phyloP scores from a whole-genome alignment of 2,888 invertebrate genomes.

The Melieria crassipennis region DNA sequence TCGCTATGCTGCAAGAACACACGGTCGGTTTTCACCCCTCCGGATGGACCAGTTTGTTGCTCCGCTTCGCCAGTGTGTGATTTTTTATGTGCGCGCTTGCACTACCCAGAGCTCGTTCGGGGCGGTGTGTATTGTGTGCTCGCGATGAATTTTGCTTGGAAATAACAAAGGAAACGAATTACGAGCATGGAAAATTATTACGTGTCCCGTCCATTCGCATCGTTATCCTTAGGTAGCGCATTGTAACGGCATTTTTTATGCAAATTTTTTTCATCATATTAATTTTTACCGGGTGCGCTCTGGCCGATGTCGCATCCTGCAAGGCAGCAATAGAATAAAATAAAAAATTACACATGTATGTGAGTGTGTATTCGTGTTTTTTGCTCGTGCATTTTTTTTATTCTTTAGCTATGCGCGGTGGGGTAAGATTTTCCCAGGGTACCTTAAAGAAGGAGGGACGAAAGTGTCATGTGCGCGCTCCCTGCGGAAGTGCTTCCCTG shows the following conservation, averaged over 20 bases:
- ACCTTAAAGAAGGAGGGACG: slow-evolving; percentile 32
- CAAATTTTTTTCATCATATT: slow-evolving; percentile 61
- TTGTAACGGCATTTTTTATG: slow-evolving; percentile 66
- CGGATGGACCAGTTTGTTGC: slow-evolving; percentile 30
- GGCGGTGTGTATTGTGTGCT: slow-evolving; percentile 4
- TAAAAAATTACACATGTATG: slow-evolving; percentile 19
- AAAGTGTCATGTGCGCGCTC: slow-evolving; percentile 52
- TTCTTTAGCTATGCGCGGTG: slow-evolving; percentile 46
- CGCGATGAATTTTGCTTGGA: slow-evolving; percentile 32
- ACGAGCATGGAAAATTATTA: slow-evolving; percentile 42
- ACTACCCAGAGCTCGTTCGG: slow-evolving; percentile 3
- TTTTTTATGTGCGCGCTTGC: slow-evolving; percentile 34
- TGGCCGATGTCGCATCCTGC: slow-evolving; percentile 6
- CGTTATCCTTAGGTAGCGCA: slow-evolving; percentile 49
- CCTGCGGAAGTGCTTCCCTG: slow-evolving; percentile 41
- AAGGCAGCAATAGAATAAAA: slow-evolving; percentile 20
- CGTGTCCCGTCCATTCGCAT: slow-evolving; percentile 46
- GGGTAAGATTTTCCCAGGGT: slow-evolving; percentile 65
- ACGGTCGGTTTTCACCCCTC: slow-evolving; percentile 43
- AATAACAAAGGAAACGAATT: slow-evolving; percentile 38
- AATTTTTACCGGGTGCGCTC: slow-evolving; percentile 50
- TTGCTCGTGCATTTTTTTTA: slow-evolving; percentile 23
- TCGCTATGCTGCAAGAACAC: slow-evolving; percentile 19
- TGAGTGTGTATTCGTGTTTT: slow-evolving; percentile 33
- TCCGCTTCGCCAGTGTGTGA: slow-evolving; percentile 28